Base-by-base conservation (phyloP, 2,113 vertebrate species). In the Chaetura pelagica region DNA sequence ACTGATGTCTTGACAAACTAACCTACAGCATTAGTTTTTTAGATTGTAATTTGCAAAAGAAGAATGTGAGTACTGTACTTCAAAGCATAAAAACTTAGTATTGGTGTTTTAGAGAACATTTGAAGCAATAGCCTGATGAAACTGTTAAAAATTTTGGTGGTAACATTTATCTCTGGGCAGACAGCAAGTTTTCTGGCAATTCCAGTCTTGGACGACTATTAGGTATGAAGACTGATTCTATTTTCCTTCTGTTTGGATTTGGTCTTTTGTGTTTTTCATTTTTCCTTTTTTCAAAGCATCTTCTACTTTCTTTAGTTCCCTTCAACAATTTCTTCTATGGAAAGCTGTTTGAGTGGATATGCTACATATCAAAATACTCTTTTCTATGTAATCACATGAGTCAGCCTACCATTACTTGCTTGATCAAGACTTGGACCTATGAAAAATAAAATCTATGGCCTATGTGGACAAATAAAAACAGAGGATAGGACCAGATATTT, bases 361-460 rank as follows among this genome's bases (percentile, higher is more conserved):
- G 69, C 73, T 96, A 40, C 7, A 27, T 52, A 72, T 52, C 83
- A 97, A 85, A 89, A 80, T 44, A 73, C 22, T 62, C 22, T 83
- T 62, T 89, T 90, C 35, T 95, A 24, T 75, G 69, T 84, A 96
- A 96, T 91, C 2, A 1, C 34, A 59, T 73, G 26, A 97, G 27
- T 92, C 67, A 94, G 44, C 55, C 48, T 95, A 87, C 17, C 52
- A 62, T 79, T 71, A 73, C 34, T 94, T 96, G 85, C 93, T 55
- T 91, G 78, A 96, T 93, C 49, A 95, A 96, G 90, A 81, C 38
- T 91, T 94, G 89, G 73, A 92, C 46, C 68, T 90, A 76, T 80
- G 61, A 69, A 92, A 89, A 74, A 57, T 11, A 44, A 89, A 81
- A 82, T 46, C 90, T 89, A 93, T 72, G 77, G 61, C 6, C 66